Percentiles rank a stretch among this genome's conserved stretches.
These are phyloP conservation scores for Rhinopomastus cyanomelas DNA, from an alignment of 2,113 vertebrate genomes.

Conservation along the genomic window DNA sequence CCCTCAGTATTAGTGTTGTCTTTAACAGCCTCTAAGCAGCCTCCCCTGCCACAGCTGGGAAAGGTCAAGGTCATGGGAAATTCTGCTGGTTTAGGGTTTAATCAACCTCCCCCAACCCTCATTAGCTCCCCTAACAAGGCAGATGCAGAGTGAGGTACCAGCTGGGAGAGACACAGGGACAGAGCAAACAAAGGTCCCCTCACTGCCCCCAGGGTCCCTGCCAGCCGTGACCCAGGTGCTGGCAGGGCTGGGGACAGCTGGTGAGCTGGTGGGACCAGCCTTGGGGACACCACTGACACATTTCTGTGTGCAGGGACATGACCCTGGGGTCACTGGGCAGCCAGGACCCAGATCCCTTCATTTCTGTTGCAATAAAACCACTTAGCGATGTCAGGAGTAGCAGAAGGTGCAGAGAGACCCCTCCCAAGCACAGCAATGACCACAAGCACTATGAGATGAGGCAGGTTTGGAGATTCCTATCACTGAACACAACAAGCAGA, in stretches of 20 bases:
- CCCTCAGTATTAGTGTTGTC: not conserved
- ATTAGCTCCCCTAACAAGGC: not conserved
- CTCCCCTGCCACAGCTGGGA: not conserved
- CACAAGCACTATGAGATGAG: fast-evolving
- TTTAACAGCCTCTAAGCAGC: not conserved
- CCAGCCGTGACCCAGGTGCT: not conserved
- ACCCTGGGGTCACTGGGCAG: fast-evolving
- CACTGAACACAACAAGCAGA: fast-evolving
- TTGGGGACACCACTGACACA: not conserved
- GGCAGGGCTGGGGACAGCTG: constrained; percentile 18
- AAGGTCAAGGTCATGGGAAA: not conserved
- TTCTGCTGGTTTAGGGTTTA: not conserved
- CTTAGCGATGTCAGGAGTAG: fast-evolving
- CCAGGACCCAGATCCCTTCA: not conserved
- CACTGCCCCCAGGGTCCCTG: fast-evolving
- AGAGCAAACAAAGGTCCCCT: not conserved
- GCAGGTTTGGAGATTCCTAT: not conserved
- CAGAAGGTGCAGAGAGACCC: not conserved
- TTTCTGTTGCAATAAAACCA: not conserved
- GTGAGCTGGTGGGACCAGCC: not conserved
- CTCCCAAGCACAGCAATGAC: fast-evolving
- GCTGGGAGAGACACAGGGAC: not conserved
- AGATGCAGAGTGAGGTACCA: not conserved
- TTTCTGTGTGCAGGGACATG: fast-evolving
- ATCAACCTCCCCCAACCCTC: not conserved